Conservation (phyloP, 2,113 vertebrate genomes). For the Limanda limanda region DNA sequence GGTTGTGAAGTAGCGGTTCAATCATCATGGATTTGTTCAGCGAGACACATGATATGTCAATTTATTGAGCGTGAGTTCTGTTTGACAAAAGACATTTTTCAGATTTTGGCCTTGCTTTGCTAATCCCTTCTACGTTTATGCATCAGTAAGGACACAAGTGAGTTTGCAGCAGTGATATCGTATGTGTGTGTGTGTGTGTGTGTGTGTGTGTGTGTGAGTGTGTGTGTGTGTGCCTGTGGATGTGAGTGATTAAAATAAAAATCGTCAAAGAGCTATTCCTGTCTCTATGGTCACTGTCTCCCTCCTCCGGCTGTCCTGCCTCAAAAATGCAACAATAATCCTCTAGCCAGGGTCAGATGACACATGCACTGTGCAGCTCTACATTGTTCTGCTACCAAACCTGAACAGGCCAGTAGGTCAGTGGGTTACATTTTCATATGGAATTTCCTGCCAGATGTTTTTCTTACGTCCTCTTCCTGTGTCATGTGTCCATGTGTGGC, state of each 20-base stretch:
- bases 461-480: too few species aligned
- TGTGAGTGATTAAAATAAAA: not conserved
- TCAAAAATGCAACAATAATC: slow-evolving; percentile 2
- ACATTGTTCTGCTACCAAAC: too few species aligned
- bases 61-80: slow-evolving; percentile 23
- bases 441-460: too few species aligned
- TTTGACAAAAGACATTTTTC: slow-evolving; percentile 28
- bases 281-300: slow-evolving; percentile 65
- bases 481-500: too few species aligned
- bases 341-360: not conserved
- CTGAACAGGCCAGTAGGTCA: too few species aligned
- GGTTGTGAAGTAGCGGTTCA: slow-evolving; percentile 21
- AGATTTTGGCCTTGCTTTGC: slow-evolving; percentile 42
- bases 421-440: too few species aligned
- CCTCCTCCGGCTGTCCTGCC: slow-evolving; percentile 60
- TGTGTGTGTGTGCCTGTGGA: not conserved
- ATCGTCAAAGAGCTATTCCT: slow-evolving; percentile 11
- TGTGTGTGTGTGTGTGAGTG: too few species aligned
- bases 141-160: slow-evolving; percentile 11
- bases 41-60: slow-evolving; percentile 21
- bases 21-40: slow-evolving; percentile 22
- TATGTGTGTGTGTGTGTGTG: slow-evolving; percentile 10
- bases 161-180: slow-evolving; percentile 17
- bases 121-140: slow-evolving; percentile 32
- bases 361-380: not conserved